A percentile compares a stretch with the other conserved stretches of the same genome.
These are phyloP conservation scores for Corythornis madagascariensis DNA, from an alignment of 2,113 vertebrate genomes.

Conservation along the genomic window DNA sequence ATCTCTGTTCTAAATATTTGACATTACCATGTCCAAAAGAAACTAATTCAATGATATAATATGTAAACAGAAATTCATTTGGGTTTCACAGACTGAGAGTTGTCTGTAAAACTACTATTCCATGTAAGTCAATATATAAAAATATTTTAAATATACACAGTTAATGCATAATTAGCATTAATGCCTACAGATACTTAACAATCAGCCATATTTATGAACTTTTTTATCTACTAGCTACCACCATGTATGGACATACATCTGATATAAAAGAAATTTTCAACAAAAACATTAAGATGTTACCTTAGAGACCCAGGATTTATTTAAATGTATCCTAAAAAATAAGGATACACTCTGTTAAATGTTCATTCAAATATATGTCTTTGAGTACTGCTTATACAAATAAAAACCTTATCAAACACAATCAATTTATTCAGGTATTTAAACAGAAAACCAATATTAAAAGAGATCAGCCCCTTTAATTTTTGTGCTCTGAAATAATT, in stretches of 20 bases:
- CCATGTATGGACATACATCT: neutral
- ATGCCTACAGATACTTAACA: neutral
- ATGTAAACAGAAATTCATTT: neutral
- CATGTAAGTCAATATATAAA: neutral
- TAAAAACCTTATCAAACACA: neutral
- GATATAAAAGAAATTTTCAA: neutral
- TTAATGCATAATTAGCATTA: neutral
- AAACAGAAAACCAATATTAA: neutral
- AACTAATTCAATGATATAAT: neutral
- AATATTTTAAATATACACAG: neutral
- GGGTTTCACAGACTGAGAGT: neutral
- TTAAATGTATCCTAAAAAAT: conserved; percentile 62
- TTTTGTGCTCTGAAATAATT: neutral
- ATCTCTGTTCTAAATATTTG: neutral
- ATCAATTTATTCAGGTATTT: neutral
- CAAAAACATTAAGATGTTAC: conserved; percentile 56
- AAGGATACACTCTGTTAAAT: neutral
- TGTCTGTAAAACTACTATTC: neutral
- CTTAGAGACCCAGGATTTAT: conserved; percentile 62
- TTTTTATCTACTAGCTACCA: neutral
- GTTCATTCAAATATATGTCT: neutral
- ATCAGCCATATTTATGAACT: neutral
- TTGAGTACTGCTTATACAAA: neutral
- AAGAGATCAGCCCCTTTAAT: neutral
- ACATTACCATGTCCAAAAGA: neutral